These are phyloP conservation scores for Abrostola triplasia DNA, from an alignment of 2,888 invertebrate species.

Conservation along the genomic window DNA sequence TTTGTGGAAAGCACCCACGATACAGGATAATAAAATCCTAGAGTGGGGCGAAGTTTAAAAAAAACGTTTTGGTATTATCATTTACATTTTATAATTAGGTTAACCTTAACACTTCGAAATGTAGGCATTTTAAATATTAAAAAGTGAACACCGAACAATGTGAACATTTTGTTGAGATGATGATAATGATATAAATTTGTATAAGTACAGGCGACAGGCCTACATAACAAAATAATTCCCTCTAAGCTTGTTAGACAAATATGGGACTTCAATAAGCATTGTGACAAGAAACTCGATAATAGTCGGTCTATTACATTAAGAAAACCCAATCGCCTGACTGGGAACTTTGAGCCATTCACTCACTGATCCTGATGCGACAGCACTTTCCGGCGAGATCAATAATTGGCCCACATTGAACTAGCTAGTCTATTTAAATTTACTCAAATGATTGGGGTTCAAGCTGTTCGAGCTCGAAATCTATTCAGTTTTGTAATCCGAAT, in stretches of 20 bases:
- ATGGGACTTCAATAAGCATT: constrained; percentile 9
- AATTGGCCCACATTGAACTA: constrained; percentile 50
- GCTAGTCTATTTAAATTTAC: constrained; percentile 40
- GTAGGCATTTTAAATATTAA: no score
- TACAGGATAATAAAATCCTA: no score
- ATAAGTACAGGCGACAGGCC: not conserved
- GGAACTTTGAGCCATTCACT: constrained; percentile 61
- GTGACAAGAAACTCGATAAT: constrained; percentile 36
- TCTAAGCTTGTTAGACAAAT: constrained; percentile 1
- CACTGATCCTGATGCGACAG: constrained; percentile 60
- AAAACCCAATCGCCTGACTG: constrained; percentile 52
- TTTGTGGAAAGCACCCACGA: no score
- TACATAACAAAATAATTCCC: constrained; percentile 3
- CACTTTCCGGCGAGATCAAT: constrained; percentile 61
- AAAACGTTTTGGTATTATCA: no score
- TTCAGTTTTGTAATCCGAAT: not conserved
- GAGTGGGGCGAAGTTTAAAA: no score
- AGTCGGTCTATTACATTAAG: constrained; percentile 57
- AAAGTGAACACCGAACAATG: no score
- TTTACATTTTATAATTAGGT: no score
- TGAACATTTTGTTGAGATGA: no score
- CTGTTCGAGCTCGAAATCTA: constrained; percentile 12
- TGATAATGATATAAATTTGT: not conserved
- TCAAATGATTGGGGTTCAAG: constrained; percentile 8
- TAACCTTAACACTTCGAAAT: no score